Percentiles rank a stretch among this genome's conserved stretches.
These are phyloP conservation scores for Ursus arctos DNA, from an alignment of 2,113 vertebrate genomes.

Conservation along the genomic window DNA sequence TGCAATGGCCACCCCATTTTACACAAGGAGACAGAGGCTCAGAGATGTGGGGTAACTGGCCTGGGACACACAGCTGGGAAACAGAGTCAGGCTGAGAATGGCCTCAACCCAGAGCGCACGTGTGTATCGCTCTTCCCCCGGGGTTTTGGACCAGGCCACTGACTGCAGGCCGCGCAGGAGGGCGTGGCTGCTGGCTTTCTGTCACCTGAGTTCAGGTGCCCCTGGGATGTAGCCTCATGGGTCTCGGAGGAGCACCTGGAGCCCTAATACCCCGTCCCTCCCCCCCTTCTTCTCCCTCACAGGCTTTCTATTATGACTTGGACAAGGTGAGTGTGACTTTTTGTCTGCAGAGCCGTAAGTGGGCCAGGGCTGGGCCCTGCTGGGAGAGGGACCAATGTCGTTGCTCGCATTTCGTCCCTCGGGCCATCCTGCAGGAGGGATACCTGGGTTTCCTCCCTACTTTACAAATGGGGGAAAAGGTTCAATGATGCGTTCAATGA, in stretches of 20 bases:
- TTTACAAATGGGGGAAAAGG: neutral
- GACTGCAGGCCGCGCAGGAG: neutral
- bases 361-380: neutral
- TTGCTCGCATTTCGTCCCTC: fast-evolving
- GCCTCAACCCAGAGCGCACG: fast-evolving
- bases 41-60: neutral
- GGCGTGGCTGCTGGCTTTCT: neutral
- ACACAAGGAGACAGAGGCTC: neutral
- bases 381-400: fast-evolving
- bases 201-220: neutral
- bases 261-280: neutral
- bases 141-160: neutral
- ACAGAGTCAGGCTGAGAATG: neutral
- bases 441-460: neutral
- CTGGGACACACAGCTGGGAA: neutral
- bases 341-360: fast-evolving
- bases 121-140: neutral
- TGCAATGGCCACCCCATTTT: neutral
- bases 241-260: neutral
- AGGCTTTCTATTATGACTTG: slow-evolving; percentile 98
- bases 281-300: slow-evolving; percentile 72
- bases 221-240: neutral
- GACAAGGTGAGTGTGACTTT: slow-evolving; percentile 92
- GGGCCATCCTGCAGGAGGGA: neutral
- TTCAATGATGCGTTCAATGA: fast-evolving